A percentile compares a stretch with the other conserved stretches of the same genome.
Evolutionary conservation across 2,113 vertebrate species (phyloP).

Genomic region (Martes martes): DNA sequence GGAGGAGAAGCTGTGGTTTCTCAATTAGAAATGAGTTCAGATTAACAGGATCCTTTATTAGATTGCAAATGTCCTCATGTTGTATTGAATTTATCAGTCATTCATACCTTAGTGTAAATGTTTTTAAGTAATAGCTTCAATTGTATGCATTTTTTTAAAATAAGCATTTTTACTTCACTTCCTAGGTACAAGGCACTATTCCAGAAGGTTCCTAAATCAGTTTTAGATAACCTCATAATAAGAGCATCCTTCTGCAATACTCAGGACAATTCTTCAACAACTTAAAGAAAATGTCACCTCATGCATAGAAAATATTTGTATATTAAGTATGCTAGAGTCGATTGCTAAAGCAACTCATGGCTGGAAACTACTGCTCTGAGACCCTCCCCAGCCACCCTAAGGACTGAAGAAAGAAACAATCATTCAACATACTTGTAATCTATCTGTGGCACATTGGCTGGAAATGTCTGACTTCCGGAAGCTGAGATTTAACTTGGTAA

Average conservation of each 20-base stretch:
- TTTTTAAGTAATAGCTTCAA: slow-evolving; percentile 14
- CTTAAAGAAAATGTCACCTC: background rate
- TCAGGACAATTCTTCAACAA: background rate
- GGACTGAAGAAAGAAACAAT: background rate
- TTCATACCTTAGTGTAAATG: slow-evolving; percentile 10
- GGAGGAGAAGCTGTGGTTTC: slow-evolving; percentile 18
- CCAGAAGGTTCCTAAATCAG: background rate
- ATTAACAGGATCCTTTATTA: background rate
- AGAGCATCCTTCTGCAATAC: background rate
- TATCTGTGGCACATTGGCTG: background rate
- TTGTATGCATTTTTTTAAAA: background rate
- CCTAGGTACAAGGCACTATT: background rate
- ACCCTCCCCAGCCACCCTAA: background rate
- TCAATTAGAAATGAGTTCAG: slow-evolving; percentile 18
- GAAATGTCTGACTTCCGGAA: background rate
- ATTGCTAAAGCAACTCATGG: background rate
- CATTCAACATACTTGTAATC: background rate
- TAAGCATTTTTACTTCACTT: background rate
- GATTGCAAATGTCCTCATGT: background rate
- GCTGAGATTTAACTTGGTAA: background rate
- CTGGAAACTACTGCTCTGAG: background rate
- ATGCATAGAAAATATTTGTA: background rate
- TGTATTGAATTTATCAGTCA: background rate
- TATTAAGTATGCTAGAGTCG: background rate
- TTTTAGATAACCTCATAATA: background rate